Evolutionary conservation across 2,888 invertebrate genomes (phyloP).

Genomic region (Caradrina clavipalpis): DNA sequence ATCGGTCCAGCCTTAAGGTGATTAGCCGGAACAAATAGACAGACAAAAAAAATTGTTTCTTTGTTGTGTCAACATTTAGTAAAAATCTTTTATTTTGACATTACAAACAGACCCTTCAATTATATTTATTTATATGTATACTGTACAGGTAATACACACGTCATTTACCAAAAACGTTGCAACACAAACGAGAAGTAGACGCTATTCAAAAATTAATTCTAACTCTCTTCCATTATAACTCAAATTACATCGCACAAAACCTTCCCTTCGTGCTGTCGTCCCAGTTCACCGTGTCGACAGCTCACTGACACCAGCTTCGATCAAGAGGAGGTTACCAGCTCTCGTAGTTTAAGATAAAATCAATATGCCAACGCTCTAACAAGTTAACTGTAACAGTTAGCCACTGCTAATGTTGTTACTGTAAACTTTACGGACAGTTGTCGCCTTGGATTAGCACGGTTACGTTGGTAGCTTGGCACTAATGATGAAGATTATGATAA

Average conservation of each 20-base stretch:
- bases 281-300: constrained; percentile 30
- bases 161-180: too few species aligned
- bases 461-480: constrained; percentile 41
- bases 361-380: constrained; percentile 38
- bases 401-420: constrained; percentile 42
- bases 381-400: constrained; percentile 43
- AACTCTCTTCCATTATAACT: background rate
- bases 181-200: too few species aligned
- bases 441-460: constrained; percentile 44
- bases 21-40: too few species aligned
- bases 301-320: constrained; percentile 14
- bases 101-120: too few species aligned
- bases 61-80: too few species aligned
- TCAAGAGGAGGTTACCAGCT: constrained; percentile 21
- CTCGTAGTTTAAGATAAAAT: constrained; percentile 43
- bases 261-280: background rate
- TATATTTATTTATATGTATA: too few species aligned
- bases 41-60: too few species aligned
- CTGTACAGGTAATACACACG: too few species aligned
- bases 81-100: too few species aligned
- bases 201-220: background rate
- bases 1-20: too few species aligned
- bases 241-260: background rate
- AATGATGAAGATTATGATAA: constrained; percentile 41
- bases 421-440: constrained; percentile 47